Conservation (phyloP, 1,140 invertebrate species). For the Oedothorax gibbosus region DNA sequence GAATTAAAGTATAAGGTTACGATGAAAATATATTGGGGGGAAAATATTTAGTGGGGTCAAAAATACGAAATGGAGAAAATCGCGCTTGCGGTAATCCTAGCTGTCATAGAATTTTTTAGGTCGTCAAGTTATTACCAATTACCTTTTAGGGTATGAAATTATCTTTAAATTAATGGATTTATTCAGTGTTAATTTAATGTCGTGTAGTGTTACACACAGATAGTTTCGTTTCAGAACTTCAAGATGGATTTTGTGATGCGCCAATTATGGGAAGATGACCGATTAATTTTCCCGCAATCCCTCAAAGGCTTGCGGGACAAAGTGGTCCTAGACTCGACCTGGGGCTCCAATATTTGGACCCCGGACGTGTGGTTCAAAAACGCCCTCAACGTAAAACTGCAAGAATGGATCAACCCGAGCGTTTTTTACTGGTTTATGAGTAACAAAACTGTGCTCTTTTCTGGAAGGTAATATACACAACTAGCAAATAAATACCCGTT, state of each 20-base stretch:
- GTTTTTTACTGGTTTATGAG: slow-evolving; percentile 22
- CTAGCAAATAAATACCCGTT: too few species aligned
- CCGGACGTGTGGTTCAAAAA: slow-evolving; percentile 63
- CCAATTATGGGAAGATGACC: slow-evolving; percentile 54
- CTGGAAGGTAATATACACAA: slow-evolving; percentile 51
- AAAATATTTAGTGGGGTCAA: too few species aligned
- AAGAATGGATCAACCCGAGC: slow-evolving; percentile 23
- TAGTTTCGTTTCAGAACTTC: slow-evolving; percentile 45
- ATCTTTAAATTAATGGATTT: too few species aligned
- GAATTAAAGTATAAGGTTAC: too few species aligned
- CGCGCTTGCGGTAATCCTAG: too few species aligned
- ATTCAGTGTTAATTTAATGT: too few species aligned
- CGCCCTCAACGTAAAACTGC: slow-evolving; percentile 50
- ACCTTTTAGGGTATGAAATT: too few species aligned
- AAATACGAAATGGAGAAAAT: too few species aligned
- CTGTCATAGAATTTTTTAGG: too few species aligned
- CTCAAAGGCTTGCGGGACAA: not conserved
- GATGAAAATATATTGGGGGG: too few species aligned
- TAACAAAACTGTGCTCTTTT: slow-evolving; percentile 28
- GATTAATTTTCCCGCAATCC: slow-evolving; percentile 26
- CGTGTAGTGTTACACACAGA: too few species aligned
- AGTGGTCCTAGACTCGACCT: slow-evolving; percentile 35
- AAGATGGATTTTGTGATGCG: slow-evolving; percentile 57
- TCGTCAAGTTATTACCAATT: too few species aligned
- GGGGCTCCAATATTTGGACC: slow-evolving; percentile 60